A percentile compares a stretch with the other conserved stretches of the same genome.
These are phyloP conservation scores for Halictus ligatus DNA, from an alignment of 2,888 invertebrate genomes.

Conservation along the genomic window DNA sequence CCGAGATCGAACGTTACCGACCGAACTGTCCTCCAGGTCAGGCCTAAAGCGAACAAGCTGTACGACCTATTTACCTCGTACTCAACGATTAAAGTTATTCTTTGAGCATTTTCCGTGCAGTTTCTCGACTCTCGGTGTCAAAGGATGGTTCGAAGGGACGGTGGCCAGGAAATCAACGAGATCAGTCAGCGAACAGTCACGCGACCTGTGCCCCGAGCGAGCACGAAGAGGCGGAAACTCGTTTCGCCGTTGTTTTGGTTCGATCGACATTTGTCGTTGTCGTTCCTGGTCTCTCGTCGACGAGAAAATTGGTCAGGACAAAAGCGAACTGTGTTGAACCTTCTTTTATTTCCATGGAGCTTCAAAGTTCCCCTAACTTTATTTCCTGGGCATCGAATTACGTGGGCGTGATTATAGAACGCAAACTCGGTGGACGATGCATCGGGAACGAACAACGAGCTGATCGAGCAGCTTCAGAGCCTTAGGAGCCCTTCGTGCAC, in stretches of 20 bases:
- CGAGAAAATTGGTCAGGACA: background rate
- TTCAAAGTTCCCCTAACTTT: background rate
- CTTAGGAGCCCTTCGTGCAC: conserved; percentile 16
- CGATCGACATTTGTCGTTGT: background rate
- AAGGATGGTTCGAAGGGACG: background rate
- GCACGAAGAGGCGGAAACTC: conserved; percentile 25
- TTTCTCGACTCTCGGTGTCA: background rate
- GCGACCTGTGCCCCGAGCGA: background rate
- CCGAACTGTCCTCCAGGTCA: background rate
- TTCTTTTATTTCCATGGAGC: background rate
- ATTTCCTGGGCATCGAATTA: background rate
- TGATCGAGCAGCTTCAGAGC: background rate
- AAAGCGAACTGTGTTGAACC: background rate
- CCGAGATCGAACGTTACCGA: conserved; percentile 8
- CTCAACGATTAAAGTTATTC: background rate
- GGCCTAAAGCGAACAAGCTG: background rate
- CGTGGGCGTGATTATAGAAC: background rate
- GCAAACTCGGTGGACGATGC: background rate
- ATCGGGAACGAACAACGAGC: background rate
- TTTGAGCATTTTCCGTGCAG: background rate
- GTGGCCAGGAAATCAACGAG: background rate
- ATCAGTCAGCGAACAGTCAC: conserved; percentile 5
- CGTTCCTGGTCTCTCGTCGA: background rate
- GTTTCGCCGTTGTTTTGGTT: background rate
- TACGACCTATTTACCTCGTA: background rate